Percentiles rank a stretch among this genome's conserved stretches.
Evolutionary conservation across 2,888 invertebrate genomes (phyloP).

Genomic region (Trissonchulus latispiculum): DNA sequence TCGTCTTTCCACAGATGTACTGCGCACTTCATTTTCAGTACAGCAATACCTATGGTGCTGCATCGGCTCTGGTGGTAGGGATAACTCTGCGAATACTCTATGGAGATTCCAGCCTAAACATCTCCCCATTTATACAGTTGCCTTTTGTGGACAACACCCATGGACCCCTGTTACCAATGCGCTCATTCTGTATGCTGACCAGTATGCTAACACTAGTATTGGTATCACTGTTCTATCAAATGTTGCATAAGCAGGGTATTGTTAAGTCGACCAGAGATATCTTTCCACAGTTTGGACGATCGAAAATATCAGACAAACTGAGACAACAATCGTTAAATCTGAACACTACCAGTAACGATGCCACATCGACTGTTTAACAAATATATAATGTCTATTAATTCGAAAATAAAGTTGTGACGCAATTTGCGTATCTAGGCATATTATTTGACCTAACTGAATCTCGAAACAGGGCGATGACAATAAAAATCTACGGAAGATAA

Average conservation of each 20-base stretch:
- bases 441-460: no score
- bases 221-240: not conserved
- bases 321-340: no score
- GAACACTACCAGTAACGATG: no score
- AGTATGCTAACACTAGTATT: not conserved
- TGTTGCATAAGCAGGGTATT: not conserved
- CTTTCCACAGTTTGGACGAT: no score
- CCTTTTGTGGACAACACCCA: not conserved
- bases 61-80: not conserved
- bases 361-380: no score
- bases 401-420: no score
- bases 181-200: not conserved
- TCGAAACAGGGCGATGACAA: no score
- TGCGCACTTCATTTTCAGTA: not conserved
- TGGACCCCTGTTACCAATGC: not conserved
- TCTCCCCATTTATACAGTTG: not conserved
- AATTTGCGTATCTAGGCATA: no score
- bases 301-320: no score
- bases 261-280: not conserved
- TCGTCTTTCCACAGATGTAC: not conserved
- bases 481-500: no score
- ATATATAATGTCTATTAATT: no score
- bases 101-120: not conserved
- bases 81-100: not conserved
- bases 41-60: not conserved